Evolutionary conservation across 2,113 vertebrate species (phyloP), one percentile per base, ranked within the genome.

Genomic region (Chroicocephalus ridibundus): DNA sequence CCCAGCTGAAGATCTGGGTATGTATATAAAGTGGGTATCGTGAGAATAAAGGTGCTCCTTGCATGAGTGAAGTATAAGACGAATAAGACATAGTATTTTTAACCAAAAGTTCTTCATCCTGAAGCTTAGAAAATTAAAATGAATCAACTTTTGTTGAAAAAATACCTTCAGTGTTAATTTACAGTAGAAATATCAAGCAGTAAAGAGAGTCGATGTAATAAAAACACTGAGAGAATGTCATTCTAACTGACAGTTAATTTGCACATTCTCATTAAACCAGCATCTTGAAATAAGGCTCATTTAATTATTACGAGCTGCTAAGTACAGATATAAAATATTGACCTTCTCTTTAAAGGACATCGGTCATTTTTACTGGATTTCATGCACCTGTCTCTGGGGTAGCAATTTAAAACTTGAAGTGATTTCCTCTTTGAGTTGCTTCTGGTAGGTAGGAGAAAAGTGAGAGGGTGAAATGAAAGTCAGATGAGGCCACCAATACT

Each of bases 321-420:
- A 91, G 85, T 85, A 80, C 58, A 83, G 82, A 60, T 92, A 88
- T 93, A 94, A 97, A 96, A 92, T 96, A 94, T 6, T 88, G 78
- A 93, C 90, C 93, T 95, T 96, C 60, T 71, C 85, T 93, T 57
- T 80, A 90, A 77, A 86, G 75, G 62, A 80, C 84, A 80, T 80
- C 0, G 3, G 66, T 83, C 62, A 74, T 72, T 95, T 94, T 93
- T 74, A 92, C 42, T 62, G 49, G 13, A 85, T 87, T 94, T 65
- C 36, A 52, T 80, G 54, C 58, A 54, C 25, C 46, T 90, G 25
- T 80, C 58, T 95, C 83, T 84, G 47, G 47, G 58, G 38, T 29
- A 58, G n/a, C 34, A 51, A n/a, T 91, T 94, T 76, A 87, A 91
- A 95, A 80, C 81, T 76, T 54, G 38, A 83, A 54, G 46, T 26